Evolutionary conservation across 2,797 vertebrate species (phyloP), one percentile per base, ranked within the genome.

Genomic region (Ciconia nigra): DNA sequence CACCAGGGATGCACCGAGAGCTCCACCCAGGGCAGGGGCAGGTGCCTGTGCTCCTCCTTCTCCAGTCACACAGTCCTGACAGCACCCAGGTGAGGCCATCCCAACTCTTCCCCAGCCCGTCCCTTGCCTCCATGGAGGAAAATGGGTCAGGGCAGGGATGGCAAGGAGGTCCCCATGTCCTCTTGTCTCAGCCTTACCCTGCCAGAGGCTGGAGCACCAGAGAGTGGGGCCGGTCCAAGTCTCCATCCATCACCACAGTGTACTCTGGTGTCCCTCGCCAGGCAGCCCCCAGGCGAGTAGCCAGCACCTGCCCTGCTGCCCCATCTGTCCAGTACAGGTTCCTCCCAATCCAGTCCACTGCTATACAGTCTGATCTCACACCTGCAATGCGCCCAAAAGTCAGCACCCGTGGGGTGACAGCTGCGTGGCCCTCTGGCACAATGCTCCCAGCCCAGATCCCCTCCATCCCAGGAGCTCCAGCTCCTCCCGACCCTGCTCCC

Each of bases 321-420:
- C 98, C 98, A 65, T 99, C 99, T 37, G 98, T 98, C 99, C 99
- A 99, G 97, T 99, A 99, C 72, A 99, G 97, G 97, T 99, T 99
- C 67, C 98, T 98, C 37, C 99, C 99, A 10, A 99, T 85, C 99
- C 99, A 99, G 97, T 99, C 99, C 76, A 99, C 97, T 1, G 98
- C 99, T 35, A 99, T 98, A 28, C 98, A 99, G 90, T 99, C 99
- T 0, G 99, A 98, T 89, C 98, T 99, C 70, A 99, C 98, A 51
- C 99, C 99, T 99, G 88, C 42, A 97, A 94, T 25, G 14, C 41
- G 20, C 10, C 17, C 49, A 81, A 51, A 63, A 63, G 57, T 82
- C 83, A 83, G n/a, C 28, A 67, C 9, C 15, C 7, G 0, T 46
- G 15, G 25, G 13, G 9, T 44, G 26, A 66, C 35, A 82, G 52